A percentile compares a stretch with the other conserved stretches of the same genome.
Evolutionary conservation across 2,888 invertebrate species (phyloP).

Genomic region (Dynastes maya): DNA sequence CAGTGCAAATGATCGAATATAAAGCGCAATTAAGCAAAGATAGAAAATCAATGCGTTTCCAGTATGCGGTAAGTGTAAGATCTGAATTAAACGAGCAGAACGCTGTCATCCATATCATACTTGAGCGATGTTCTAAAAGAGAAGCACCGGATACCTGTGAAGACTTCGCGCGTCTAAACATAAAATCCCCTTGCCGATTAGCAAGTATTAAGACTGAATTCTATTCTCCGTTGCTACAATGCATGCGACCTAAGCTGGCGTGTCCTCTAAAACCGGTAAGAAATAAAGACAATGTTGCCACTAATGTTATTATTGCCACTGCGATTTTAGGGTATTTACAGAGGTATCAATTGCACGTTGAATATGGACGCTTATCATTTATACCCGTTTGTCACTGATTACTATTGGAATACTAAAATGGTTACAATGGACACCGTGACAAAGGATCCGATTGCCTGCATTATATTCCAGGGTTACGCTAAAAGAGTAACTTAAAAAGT

Average conservation of each 20-base stretch:
- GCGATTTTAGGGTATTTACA: background rate
- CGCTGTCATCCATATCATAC: background rate
- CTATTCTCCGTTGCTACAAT: too few relatives aligned
- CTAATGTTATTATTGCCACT: background rate
- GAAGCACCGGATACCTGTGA: slow-evolving; percentile 12
- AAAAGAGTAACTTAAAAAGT: too few relatives aligned
- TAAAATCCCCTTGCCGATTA: background rate
- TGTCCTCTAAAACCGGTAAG: too few relatives aligned
- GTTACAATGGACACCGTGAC: background rate
- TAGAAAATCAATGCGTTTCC: background rate
- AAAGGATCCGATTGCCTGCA: too few relatives aligned
- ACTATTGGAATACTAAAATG: background rate
- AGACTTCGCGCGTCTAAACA: background rate
- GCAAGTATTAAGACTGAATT: too few relatives aligned
- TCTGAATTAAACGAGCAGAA: too few relatives aligned
- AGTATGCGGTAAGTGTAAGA: background rate
- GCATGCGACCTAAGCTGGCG: too few relatives aligned
- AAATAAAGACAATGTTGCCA: too few relatives aligned
- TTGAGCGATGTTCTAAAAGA: background rate
- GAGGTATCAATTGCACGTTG: background rate
- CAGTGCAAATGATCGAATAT: background rate
- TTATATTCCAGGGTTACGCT: too few relatives aligned
- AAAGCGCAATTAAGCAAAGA: background rate
- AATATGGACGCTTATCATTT: background rate
- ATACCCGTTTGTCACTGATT: background rate